Evolutionary conservation across 2,888 invertebrate genomes (phyloP), one percentile per base, ranked within the genome.

Genomic region (Pteria penguin): DNA sequence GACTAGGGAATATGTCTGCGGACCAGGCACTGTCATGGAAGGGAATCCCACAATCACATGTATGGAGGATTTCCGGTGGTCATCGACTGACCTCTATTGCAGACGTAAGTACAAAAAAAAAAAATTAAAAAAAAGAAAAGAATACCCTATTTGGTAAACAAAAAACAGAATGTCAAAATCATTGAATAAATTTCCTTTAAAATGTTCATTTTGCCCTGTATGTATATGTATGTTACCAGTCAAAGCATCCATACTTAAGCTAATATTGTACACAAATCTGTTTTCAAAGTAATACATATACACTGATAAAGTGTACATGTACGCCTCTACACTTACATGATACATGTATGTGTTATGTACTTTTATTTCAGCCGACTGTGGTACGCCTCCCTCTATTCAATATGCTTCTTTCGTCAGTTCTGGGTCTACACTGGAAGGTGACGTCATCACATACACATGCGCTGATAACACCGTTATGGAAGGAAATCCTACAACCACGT

Each of bases 401-500:
- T 18, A 45, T 27, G 65, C 65, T 8, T 32, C 31, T 4, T n/a
- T n/a, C n/a, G 18, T 61, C 33, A 22, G 24, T 24, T 33, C n/a
- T 22, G 61, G 61, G 1, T 31, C 61, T 22, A 61, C 61, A 61
- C 31, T 61, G 11, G 61, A 61, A 33, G 61, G 61, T 0, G n/a
- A 18, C 33, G 60, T 76, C 45, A 61, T 77, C 2, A 58, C 32
- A 3, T 82, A 82, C 65, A 60, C 27, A 18, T 82, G 81, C 72
- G 4, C 45, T 2, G 31, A 60, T 1, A 77, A 79, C 1, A 61
- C 61, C 11, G 31, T 61, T 33, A 61, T 33, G 24, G 61, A 61
- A 11, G 61, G 61, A 18, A 33, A 61, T 22, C 31, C 61, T 31
- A 8, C 5, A 26, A 61, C 26, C 8, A 18, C 31, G 0, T 61